Conservation (phyloP, 2,113 vertebrate species). For the Chunga burmeisteri region DNA sequence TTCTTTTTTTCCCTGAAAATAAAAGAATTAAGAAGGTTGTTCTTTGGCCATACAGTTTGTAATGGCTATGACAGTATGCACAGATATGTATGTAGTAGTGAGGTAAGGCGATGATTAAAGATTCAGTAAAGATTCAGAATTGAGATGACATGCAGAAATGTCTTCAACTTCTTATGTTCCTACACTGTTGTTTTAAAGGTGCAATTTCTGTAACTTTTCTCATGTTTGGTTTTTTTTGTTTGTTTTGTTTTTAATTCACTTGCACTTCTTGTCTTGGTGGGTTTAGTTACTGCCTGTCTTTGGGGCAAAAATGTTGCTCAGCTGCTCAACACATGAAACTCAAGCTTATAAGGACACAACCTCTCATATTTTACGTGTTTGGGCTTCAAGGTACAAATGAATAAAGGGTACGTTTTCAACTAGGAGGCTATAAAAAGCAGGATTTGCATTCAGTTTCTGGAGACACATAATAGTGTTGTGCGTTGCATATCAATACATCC, state of each 20-base stretch:
- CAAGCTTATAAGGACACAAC: neutral
- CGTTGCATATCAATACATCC: accelerated
- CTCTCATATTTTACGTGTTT: neutral
- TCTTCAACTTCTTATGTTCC: neutral
- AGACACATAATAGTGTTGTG: neutral
- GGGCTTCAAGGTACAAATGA: neutral
- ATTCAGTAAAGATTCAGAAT: neutral
- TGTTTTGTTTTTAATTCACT: neutral
- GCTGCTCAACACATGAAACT: neutral
- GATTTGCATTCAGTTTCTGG: neutral
- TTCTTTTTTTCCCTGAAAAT: neutral
- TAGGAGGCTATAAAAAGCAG: neutral
- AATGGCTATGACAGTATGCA: neutral
- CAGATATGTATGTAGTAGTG: neutral
- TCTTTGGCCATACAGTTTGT: neutral
- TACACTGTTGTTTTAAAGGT: neutral
- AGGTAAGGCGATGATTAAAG: neutral
- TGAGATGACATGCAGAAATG: neutral
- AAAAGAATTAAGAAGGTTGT: neutral
- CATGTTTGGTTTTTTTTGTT: neutral
- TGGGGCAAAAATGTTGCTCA: neutral
- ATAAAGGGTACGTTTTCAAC: neutral
- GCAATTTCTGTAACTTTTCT: neutral
- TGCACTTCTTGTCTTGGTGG: neutral
- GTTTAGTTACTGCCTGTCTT: neutral